Percentiles rank a stretch among this genome's conserved stretches.
Evolutionary conservation across 2,797 vertebrate species (phyloP).

Genomic region (Octomys mimax): DNA sequence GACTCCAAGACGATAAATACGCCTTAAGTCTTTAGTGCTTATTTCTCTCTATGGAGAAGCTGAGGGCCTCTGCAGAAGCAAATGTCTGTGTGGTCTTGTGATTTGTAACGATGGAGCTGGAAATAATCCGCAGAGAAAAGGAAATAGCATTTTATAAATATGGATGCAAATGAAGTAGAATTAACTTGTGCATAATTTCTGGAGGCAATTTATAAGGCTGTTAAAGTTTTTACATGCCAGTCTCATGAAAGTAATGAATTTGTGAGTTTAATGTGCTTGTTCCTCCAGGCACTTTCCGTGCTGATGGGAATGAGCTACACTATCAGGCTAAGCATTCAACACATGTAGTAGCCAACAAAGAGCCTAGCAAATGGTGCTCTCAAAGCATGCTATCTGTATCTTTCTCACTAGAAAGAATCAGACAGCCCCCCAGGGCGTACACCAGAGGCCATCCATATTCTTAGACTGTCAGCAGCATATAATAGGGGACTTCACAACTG

Average conservation of each 20-base stretch:
- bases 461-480: not conserved
- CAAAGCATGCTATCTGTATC: not conserved
- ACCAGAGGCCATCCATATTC: not conserved
- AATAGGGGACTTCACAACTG: not conserved
- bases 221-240: slow-evolving; percentile 48
- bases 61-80: not conserved
- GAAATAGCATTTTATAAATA: not conserved
- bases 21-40: not conserved
- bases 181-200: slow-evolving; percentile 62
- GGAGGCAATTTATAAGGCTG: slow-evolving; percentile 49
- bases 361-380: not conserved
- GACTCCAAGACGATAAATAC: not conserved
- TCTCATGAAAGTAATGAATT: slow-evolving; percentile 69
- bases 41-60: not conserved
- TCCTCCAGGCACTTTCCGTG: slow-evolving; percentile 32
- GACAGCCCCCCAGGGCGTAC: not conserved
- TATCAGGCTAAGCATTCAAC: not conserved
- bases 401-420: not conserved
- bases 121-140: not conserved
- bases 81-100: not conserved
- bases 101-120: not conserved
- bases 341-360: not conserved
- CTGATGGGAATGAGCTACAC: not conserved
- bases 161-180: slow-evolving; percentile 17
- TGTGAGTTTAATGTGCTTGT: slow-evolving; percentile 50